Evolutionary conservation across 1,140 invertebrate genomes (phyloP), one percentile per base, ranked within the genome.

Genomic region (Aphelenchoides besseyi): DNA sequence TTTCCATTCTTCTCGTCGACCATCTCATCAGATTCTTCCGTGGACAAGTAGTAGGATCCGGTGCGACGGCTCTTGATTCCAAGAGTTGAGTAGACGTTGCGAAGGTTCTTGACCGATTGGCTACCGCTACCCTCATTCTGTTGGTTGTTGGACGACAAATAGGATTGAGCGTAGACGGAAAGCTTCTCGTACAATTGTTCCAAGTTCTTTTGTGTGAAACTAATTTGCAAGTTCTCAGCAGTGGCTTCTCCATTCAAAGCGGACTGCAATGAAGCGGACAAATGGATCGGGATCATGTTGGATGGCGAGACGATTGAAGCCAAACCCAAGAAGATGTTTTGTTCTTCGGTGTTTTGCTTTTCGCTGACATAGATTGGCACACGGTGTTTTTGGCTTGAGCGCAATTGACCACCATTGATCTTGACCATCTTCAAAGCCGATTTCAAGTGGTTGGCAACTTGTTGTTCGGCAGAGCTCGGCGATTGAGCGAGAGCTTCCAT

Each of bases 381-480:
- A 32, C 75, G 41, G 26, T 76, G 62, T n/a, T 37, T 30, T 28
- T 72, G 59, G 52, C 35, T 36, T 23, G 63, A 35, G 26, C 72
- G 72, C 32, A 79, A 64, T 32, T 69, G 61, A 33, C 79, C 76
- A 16, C 63, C 32, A 33, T 74, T 69, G 33, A 37, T 68, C 36
- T 69, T 68, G 73, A 36, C 77, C 72, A 78, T 52, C 35, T 77
- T 81, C n/a, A 78, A 37, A 16, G 74, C 68, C 3, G 55, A 52
- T 30, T 78, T 72, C 23, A 78, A 41, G 52, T 78, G 76, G 30
- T 70, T 73, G 29, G 76, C 69, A 18, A 75, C 63, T 52, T 80
- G 30, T 32, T 55, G 57, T 66, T 78, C 72, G n/a, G 18, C 71
- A 16, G 76, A 67, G 32, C 57, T 54, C 8, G 36, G n/a, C 2